phyloP scores from a whole-genome alignment of 2,888 invertebrate species.

The Sphecodes monilicornis region DNA sequence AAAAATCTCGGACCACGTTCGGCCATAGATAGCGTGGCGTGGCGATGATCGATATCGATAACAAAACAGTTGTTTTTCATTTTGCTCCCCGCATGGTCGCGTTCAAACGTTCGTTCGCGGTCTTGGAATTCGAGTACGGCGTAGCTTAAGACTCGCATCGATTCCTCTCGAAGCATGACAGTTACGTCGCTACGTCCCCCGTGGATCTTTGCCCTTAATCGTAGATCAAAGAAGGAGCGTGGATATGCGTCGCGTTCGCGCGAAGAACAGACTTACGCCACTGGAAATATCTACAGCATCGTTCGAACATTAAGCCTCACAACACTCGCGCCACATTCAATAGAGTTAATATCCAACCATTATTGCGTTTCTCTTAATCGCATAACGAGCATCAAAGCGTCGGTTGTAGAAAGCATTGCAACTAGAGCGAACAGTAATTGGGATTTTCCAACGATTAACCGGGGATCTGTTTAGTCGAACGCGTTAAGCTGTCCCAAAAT shows the following conservation, averaged over 20 bases:
- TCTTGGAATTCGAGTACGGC: slow-evolving; percentile 41
- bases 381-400: neutral
- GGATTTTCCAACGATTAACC: neutral
- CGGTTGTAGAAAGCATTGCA: neutral
- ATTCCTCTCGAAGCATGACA: slow-evolving; percentile 56
- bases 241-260: slow-evolving; percentile 53
- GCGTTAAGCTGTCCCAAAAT: neutral
- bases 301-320: slow-evolving; percentile 15
- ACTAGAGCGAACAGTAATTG: neutral
- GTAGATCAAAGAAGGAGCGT: slow-evolving; percentile 59
- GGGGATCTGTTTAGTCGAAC: neutral
- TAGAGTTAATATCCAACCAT: neutral
- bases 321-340: slow-evolving; percentile 11
- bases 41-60: neutral
- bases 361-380: neutral
- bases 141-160: slow-evolving; percentile 52
- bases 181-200: slow-evolving; percentile 39
- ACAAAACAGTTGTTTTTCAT: neutral
- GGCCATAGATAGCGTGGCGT: neutral
- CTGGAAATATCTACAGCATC: slow-evolving; percentile 13
- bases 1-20: neutral
- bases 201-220: slow-evolving; percentile 41
- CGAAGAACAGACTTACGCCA: slow-evolving; percentile 41
- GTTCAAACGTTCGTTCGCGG: slow-evolving; percentile 61
- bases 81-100: slow-evolving; percentile 34